Percentiles rank a stretch among this genome's conserved stretches.
These are phyloP conservation scores for Podocnemis expansa DNA, from an alignment of 2,113 vertebrate genomes.

Conservation along the genomic window DNA sequence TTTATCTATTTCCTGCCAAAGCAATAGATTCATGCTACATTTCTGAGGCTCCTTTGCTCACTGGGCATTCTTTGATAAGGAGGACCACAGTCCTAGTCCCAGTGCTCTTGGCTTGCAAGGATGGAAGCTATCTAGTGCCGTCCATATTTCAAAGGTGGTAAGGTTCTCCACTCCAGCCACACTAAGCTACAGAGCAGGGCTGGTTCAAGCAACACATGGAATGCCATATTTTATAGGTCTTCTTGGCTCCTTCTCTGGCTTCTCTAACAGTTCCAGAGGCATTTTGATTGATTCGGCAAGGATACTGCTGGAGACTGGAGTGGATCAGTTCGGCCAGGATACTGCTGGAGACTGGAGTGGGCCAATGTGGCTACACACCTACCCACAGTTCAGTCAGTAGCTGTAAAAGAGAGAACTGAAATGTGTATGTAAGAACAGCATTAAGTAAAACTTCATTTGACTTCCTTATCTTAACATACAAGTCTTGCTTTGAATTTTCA, in stretches of 20 bases:
- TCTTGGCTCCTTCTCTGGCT: neutral
- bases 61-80: neutral
- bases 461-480: constrained; percentile 45
- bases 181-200: neutral
- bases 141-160: neutral
- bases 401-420: neutral
- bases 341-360: neutral
- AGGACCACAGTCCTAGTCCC: fast-evolving
- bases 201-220: neutral
- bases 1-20: neutral
- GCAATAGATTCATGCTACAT: neutral
- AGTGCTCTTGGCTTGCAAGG: neutral
- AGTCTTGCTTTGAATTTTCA: constrained; percentile 38
- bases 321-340: neutral
- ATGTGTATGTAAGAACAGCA: neutral
- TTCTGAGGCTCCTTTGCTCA: neutral
- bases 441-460: constrained; percentile 45
- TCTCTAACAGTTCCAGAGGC: neutral
- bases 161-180: neutral
- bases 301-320: neutral
- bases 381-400: neutral
- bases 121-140: neutral
- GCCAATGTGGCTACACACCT: neutral
- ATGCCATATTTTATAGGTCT: neutral
- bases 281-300: neutral